Evolutionary conservation across 2,888 invertebrate species (phyloP).

Genomic region (Deilephila porcellus): DNA sequence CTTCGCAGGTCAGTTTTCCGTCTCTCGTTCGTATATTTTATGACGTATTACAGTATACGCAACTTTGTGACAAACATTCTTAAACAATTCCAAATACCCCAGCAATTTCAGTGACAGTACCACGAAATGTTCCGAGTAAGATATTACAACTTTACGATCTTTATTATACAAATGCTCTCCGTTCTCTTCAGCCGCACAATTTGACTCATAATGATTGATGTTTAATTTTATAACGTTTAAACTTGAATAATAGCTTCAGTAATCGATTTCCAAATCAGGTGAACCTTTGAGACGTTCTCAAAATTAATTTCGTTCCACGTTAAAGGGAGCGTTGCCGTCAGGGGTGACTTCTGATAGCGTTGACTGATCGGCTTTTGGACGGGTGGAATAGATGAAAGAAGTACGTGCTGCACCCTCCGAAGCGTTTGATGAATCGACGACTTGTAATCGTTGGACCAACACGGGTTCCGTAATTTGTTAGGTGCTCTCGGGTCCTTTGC

Average conservation of each 20-base stretch:
- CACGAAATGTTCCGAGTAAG: too few species aligned
- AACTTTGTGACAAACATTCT: too few species aligned
- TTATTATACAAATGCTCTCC: constrained; percentile 4
- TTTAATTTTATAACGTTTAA: constrained; percentile 11
- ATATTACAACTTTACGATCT: not conserved
- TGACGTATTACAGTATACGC: not conserved
- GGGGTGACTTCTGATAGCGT: constrained; percentile 69
- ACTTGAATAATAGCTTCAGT: constrained; percentile 21
- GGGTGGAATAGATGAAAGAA: constrained; percentile 74
- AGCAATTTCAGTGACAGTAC: too few species aligned
- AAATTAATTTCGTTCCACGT: constrained; percentile 75
- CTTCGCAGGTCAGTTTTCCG: constrained; percentile 5
- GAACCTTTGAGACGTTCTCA: constrained; percentile 21
- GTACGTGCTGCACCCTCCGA: constrained; percentile 73
- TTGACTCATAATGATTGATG: constrained; percentile 12
- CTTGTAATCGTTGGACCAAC: constrained; percentile 81
- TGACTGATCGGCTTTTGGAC: constrained; percentile 76
- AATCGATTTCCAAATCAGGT: constrained; percentile 27
- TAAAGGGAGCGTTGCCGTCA: constrained; percentile 58
- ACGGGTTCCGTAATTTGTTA: constrained; percentile 76
- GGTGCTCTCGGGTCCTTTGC: constrained; percentile 59
- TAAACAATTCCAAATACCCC: too few species aligned
- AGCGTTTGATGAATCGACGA: constrained; percentile 77
- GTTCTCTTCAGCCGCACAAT: not conserved
- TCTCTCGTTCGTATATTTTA: not conserved